Conservation (phyloP, 2,888 invertebrate genomes). For the Buathra laborator region DNA sequence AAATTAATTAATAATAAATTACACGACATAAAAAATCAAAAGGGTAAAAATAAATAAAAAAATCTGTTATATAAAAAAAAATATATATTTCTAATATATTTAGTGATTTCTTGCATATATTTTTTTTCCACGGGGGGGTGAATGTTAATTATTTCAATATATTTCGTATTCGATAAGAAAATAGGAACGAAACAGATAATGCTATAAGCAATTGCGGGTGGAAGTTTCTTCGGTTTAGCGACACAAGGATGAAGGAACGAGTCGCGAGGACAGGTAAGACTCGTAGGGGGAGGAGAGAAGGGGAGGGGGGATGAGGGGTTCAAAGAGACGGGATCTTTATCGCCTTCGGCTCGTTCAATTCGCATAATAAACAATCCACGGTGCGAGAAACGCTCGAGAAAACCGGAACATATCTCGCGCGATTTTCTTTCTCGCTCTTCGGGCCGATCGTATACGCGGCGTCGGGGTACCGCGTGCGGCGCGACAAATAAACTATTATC, state of each 20-base stretch:
- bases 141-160: neutral
- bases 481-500: slow-evolving; percentile 85
- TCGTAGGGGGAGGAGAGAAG: slow-evolving; percentile 61
- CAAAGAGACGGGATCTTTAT: slow-evolving; percentile 82
- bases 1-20: too few relatives aligned
- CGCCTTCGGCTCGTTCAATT: slow-evolving; percentile 84
- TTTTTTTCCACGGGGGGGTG: too few relatives aligned
- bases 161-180: neutral
- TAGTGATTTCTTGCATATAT: too few relatives aligned
- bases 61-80: too few relatives aligned
- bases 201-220: slow-evolving; percentile 6
- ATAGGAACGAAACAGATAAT: neutral
- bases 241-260: slow-evolving; percentile 39
- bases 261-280: slow-evolving; percentile 55
- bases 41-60: too few relatives aligned
- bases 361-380: slow-evolving; percentile 83
- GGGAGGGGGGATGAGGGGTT: slow-evolving; percentile 65
- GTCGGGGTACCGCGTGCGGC: slow-evolving; percentile 57
- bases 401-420: slow-evolving; percentile 83
- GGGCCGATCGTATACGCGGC: neutral
- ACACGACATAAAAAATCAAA: too few relatives aligned
- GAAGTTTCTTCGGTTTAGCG: neutral
- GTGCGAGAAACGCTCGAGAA: slow-evolving; percentile 78
- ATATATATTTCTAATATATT: too few relatives aligned
- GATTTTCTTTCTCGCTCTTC: slow-evolving; percentile 70